Percentiles rank a stretch among this genome's conserved stretches.
These are phyloP conservation scores for Camponotus vicinus DNA, from an alignment of 1,140 invertebrate genomes.

Conservation along the genomic window DNA sequence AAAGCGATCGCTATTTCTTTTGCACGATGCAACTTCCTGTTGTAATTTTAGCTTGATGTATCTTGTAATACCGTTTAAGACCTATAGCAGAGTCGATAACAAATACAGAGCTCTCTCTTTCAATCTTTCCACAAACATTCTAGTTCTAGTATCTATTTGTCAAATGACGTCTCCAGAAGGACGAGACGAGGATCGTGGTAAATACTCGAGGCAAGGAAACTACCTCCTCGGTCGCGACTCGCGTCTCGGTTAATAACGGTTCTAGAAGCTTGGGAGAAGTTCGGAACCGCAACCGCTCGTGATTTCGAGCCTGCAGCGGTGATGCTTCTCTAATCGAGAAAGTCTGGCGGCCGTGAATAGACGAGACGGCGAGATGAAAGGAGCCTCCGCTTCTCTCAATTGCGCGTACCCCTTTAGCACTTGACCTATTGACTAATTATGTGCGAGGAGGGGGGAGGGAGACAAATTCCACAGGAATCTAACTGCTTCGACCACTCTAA, in stretches of 20 bases:
- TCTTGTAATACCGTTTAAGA: conserved; percentile 8
- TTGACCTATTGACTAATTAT: conserved; percentile 72
- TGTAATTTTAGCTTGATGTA: not conserved
- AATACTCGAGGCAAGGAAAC: conserved; percentile 60
- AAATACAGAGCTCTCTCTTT: conserved; percentile 25
- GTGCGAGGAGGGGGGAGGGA: conserved; percentile 9
- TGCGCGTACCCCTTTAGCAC: conserved; percentile 65
- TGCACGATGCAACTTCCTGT: not conserved
- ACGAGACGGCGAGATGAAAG: conserved; percentile 71
- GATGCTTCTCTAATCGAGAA: conserved; percentile 61
- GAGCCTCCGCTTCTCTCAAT: conserved; percentile 62
- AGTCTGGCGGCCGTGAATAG: conserved; percentile 41
- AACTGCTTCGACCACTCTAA: not conserved
- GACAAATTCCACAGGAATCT: conserved; percentile 49
- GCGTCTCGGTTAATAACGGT: conserved; percentile 72
- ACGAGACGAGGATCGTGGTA: conserved; percentile 38
- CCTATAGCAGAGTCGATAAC: not conserved
- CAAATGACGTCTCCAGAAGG: conserved; percentile 33
- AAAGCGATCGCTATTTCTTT: conserved; percentile 1
- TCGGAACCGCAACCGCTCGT: conserved; percentile 33
- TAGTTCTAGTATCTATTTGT: conserved; percentile 54
- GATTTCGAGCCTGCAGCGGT: conserved; percentile 63
- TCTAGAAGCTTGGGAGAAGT: conserved; percentile 56
- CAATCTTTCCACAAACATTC: conserved; percentile 1
- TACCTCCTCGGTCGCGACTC: conserved; percentile 54